Base-by-base conservation (phyloP, 1,140 invertebrate genomes). In the Proctacanthus coquilletti region DNA sequence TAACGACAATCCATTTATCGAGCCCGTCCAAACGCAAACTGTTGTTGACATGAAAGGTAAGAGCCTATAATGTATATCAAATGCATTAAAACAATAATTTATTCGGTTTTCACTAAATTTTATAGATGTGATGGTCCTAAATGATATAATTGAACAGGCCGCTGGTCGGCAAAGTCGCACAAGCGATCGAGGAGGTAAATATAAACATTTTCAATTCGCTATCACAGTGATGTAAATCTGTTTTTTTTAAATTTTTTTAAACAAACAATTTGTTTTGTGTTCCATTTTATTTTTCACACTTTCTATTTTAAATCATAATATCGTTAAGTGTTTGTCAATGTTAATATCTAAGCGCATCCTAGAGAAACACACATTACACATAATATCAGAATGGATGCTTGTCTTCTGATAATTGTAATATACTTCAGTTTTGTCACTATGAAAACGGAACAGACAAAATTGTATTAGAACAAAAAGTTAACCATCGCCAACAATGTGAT, bases 121-220 rank as follows among this genome's bases (percentile, higher is more conserved):
- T 71, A 14, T 64, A 96, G 92, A 97, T 74, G 88, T 96, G 34
- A 91, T 95, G 87, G 89, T 95, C 42, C 65, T 97, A 46, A 94
- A 93, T 62, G 89, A 96, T 60, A 93, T 97, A 45, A 89, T 96
- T 46, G 91, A 95, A 61, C 88, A 95, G 69, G 91, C 88, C 20
- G 85, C 83, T 43, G 84, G 82, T 44, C 70, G 81, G 51, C 78
- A 80, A 49, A 89, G 85, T 64, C 71, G 75, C 59, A 74, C 75
- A 29, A 84, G 82, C 52, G 85, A 91, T 45, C 67, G 53, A 39
- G 84, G 81, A 77, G 85, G 86, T 91, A 81, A 75, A 69, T n/a
- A n/a, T 65, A 39, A 17, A 21, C 33, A 41, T 37, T 42, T 41
- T 34, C 21, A 32, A 34, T 5, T n/a, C 8, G n/a, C 8, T 9